phyloP scores from a whole-genome alignment of 2,113 vertebrate genomes.

The Catagonus wagneri region DNA sequence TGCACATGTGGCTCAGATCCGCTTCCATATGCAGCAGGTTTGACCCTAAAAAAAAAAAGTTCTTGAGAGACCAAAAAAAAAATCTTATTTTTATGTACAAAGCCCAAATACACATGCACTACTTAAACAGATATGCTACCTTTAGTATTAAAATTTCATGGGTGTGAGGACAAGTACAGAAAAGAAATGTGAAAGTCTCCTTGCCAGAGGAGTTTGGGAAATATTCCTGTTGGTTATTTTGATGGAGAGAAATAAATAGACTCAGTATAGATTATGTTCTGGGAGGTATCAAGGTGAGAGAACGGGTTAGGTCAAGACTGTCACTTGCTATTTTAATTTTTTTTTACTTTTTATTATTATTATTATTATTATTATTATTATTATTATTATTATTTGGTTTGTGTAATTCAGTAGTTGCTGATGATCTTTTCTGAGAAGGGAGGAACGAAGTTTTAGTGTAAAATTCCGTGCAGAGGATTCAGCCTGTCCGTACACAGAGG shows the following conservation, averaged over 20 bases:
- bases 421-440: neutral
- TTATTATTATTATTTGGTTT: neutral
- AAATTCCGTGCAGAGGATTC: neutral
- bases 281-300: neutral
- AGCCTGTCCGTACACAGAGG: neutral
- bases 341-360: too few relatives aligned
- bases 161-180: neutral
- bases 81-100: neutral
- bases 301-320: too few relatives aligned
- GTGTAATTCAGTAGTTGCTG: too few relatives aligned
- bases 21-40: too few relatives aligned
- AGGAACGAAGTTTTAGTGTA: neutral
- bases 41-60: too few relatives aligned
- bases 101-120: neutral
- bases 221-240: neutral
- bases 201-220: neutral
- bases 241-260: neutral
- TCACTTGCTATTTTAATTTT: too few relatives aligned
- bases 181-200: neutral
- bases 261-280: neutral
- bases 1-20: too few relatives aligned
- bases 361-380: too few relatives aligned
- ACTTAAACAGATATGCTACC: neutral
- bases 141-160: neutral
- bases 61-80: neutral